These are phyloP conservation scores for Acyrthosiphon pisum DNA, from an alignment of 1,140 invertebrate genomes.

Conservation along the genomic window DNA sequence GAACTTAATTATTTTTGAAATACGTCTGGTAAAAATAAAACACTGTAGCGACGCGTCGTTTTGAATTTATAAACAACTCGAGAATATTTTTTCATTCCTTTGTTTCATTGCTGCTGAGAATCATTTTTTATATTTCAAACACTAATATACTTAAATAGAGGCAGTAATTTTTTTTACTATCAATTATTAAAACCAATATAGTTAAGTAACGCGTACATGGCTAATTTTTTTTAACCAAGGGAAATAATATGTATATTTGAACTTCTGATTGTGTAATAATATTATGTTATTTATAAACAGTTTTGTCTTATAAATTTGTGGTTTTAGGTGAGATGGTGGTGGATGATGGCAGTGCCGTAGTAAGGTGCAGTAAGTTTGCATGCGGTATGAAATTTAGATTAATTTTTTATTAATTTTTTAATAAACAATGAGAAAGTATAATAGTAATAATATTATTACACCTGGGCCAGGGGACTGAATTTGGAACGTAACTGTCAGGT, in stretches of 20 bases:
- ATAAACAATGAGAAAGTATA: not conserved
- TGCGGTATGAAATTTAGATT: not conserved
- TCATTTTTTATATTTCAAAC: not conserved
- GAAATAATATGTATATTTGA: not conserved
- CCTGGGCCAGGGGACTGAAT: not conserved
- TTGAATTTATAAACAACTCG: not conserved
- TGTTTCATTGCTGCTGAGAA: not conserved
- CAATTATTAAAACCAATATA: not conserved
- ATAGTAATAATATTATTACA: not conserved
- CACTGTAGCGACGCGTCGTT: not conserved
- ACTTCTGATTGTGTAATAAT: not conserved
- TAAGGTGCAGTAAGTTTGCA: not conserved
- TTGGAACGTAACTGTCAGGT: not conserved
- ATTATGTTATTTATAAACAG: not conserved
- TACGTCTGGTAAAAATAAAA: not conserved
- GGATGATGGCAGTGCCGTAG: not conserved
- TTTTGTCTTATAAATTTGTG: not conserved
- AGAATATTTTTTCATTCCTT: not conserved
- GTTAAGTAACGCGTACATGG: not conserved
- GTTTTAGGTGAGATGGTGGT: not conserved
- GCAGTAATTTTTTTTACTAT: not conserved
- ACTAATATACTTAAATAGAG: not conserved
- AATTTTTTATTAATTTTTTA: not conserved
- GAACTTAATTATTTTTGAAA: conserved; percentile 4
- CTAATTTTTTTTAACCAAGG: not conserved